These are phyloP conservation scores for Lutraria rhynchaena DNA, from an alignment of 1,140 invertebrate species.

Conservation along the genomic window DNA sequence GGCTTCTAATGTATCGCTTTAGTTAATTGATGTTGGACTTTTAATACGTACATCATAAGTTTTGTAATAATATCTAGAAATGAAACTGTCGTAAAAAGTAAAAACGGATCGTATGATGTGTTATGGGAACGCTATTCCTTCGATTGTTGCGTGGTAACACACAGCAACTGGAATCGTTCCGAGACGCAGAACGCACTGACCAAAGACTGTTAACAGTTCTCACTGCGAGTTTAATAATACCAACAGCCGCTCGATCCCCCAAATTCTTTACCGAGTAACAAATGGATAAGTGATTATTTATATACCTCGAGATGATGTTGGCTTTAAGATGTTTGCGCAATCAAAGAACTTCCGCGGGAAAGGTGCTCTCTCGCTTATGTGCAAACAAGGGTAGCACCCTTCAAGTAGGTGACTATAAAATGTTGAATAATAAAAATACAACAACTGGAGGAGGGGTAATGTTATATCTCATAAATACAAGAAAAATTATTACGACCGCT, in stretches of 20 bases:
- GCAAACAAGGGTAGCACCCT: background rate
- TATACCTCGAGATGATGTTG: conserved; percentile 1
- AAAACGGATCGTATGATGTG: conserved; percentile 10
- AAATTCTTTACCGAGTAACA: conserved; percentile 1
- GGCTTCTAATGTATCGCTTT: too few species aligned
- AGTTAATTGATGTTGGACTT: too few species aligned
- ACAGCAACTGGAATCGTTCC: background rate
- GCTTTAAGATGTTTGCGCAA: background rate
- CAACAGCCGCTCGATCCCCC: conserved; percentile 17
- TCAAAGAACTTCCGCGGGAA: conserved; percentile 17
- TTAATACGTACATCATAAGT: too few species aligned
- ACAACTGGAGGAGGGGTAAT: background rate
- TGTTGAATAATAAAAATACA: conserved; percentile 4
- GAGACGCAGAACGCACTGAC: conserved; percentile 11
- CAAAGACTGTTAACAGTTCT: conserved; percentile 7
- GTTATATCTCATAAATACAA: background rate
- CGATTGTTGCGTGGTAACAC: background rate
- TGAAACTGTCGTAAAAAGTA: conserved; percentile 22
- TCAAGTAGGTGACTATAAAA: conserved; percentile 13
- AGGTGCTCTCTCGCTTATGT: conserved; percentile 3
- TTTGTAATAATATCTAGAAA: background rate
- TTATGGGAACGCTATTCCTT: conserved; percentile 13
- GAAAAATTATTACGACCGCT: too few species aligned
- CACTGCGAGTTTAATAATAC: conserved; percentile 3
- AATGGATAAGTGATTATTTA: conserved; percentile 36